Base-by-base conservation (phyloP, 2,888 invertebrate species). In the Pelosia muscerda region DNA sequence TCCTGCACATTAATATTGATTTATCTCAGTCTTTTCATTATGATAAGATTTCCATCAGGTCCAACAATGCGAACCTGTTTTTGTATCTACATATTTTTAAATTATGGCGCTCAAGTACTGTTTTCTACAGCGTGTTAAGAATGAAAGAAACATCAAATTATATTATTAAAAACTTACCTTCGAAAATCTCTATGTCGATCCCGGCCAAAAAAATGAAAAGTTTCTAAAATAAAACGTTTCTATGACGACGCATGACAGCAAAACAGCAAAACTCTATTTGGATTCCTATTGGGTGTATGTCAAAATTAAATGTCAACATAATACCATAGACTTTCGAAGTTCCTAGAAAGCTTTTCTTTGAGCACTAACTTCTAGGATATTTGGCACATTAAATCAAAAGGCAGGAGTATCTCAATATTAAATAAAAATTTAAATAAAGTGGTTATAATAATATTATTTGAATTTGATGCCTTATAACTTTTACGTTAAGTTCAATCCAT, bases 211-310 rank as follows among this genome's bases (percentile, higher is more conserved):
- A 91, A 90, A 89, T 89, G 80, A 92, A 90, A 93, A 92, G 89
- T 91, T 90, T 84, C 84, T 91, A 92, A 92, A 91, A 85, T 87
- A 88, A 85, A 82, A 84, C 92, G 95, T 95, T 95, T 94, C 95
- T 95, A 95, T 95, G 94, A 92, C 95, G 90, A 95, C 95, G 88
- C 94, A 94, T 95, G 95, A 95, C 92, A 92, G 92, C 87, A 57
- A 57, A 57, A 57, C 49, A 49, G 49, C n/a, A 90, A 90, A 86
- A 90, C 89, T 88, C 86, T 75, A 87, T 84, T 86, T 80, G 74
- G 79, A 87, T 84, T 90, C 86, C 73, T 81, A 90, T 89, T 90
- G 89, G 81, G 22, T 63, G 38, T 62, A 54, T 75, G 78, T 77
- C 76, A 79, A 76, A 76, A 74, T 76, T 72, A 65, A 71, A 76